Conservation (phyloP, 2,113 vertebrate species). For the Erythrolamprus reginae region DNA sequence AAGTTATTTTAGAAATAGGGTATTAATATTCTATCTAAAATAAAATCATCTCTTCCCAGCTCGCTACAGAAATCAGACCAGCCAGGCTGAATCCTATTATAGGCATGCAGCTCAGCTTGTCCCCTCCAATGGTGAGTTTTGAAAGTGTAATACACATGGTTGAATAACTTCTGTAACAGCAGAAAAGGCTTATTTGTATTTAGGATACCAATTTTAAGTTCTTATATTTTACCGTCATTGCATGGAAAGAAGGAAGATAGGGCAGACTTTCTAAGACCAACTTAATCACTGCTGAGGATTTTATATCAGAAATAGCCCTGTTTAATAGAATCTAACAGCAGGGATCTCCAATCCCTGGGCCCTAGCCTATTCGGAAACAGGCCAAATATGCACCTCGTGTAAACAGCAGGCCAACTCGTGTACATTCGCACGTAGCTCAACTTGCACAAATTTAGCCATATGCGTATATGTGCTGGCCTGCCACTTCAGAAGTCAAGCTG, state of each 20-base stretch:
- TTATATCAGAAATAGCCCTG: background rate
- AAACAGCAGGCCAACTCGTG: no score
- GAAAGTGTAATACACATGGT: background rate
- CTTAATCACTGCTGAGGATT: background rate
- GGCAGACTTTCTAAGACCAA: background rate
- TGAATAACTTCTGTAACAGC: background rate
- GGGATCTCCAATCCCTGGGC: no score
- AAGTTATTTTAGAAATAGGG: background rate
- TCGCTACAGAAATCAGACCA: slow-evolving; percentile 98
- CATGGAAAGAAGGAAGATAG: background rate
- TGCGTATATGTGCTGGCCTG: no score
- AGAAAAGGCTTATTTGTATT: background rate
- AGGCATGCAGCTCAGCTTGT: slow-evolving; percentile 98
- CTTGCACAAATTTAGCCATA: no score
- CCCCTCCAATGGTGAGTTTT: slow-evolving; percentile 92
- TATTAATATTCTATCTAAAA: slow-evolving; percentile 3
- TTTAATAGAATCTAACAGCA: background rate
- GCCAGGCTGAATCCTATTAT: slow-evolving; percentile 98
- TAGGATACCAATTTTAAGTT: background rate
- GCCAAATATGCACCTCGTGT: no score
- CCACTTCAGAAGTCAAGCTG: no score
- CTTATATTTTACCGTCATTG: background rate
- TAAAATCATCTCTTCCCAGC: slow-evolving; percentile 66
- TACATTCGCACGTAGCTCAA: no score
- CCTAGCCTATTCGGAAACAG: no score